Conservation (phyloP, 2,113 vertebrate genomes). For the Ochotona curzoniae region DNA sequence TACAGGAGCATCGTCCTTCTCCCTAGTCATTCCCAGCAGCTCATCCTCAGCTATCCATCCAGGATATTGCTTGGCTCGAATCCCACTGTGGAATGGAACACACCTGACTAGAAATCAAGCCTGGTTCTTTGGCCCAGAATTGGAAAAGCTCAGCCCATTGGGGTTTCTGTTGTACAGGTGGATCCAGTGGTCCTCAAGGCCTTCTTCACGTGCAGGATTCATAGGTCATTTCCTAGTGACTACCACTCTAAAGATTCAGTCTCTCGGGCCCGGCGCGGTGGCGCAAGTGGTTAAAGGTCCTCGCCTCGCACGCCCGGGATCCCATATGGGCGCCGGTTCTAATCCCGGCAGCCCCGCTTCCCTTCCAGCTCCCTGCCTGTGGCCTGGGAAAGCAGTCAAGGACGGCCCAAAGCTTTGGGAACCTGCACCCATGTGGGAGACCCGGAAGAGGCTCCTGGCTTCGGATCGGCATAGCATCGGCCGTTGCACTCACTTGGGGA, state of each 20-base stretch:
- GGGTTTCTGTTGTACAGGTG: neutral
- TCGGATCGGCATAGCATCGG: too few relatives aligned
- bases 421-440: too few relatives aligned
- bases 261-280: too few relatives aligned
- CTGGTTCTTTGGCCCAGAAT: neutral
- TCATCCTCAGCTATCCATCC: neutral
- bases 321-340: too few relatives aligned
- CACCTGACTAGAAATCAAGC: neutral
- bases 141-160: neutral
- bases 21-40: neutral
- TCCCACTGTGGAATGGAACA: fast-evolving
- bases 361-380: too few relatives aligned
- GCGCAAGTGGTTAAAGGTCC: too few relatives aligned
- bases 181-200: neutral
- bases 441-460: too few relatives aligned
- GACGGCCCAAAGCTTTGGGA: too few relatives aligned
- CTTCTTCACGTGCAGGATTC: neutral
- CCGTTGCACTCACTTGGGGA: too few relatives aligned
- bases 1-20: neutral
- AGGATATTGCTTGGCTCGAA: neutral
- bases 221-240: neutral
- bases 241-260: neutral
- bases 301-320: too few relatives aligned
- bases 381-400: too few relatives aligned
- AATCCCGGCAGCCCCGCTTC: too few relatives aligned